Base-by-base conservation (phyloP, 2,113 vertebrate species). In the Hystrix cristata region DNA sequence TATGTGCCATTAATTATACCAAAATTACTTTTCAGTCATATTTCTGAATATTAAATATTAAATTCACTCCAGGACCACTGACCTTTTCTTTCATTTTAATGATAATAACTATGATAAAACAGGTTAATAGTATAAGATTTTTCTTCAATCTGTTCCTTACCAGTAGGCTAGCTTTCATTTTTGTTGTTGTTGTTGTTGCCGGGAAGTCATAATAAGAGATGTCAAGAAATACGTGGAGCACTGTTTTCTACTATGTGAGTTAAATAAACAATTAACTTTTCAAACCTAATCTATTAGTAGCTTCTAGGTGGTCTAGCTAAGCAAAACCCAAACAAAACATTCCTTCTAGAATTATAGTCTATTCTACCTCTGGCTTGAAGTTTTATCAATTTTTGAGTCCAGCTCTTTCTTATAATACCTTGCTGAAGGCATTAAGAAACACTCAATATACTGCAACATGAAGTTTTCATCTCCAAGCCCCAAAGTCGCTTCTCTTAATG, bases 401-500 rank as follows among this genome's bases (percentile, higher is more conserved):
- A 83, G 90, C 16, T 93, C 9, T 88, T 94, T 96, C 46, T 88
- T 85, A 64, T 31, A 48, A 64, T 31, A 48, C 19, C 11, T 94
- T 91, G 10, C 29, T 88, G 62, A 84, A 94, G 65, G 21, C 5
- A 74, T 55, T 94, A 85, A 94, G 88, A 46, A 51, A 53, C 4
- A 38, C 1, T 74, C 9, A 38, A 91, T 43, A 91, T 27, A 80
- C 5, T 87, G 34, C 1, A 67, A 21, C 9, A 60, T 55, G 55
- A 23, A 83, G n/a, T 79, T 95, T 93, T 78, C 15, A 62, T 72
- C 34, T 76, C 6, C 43, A 83, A 87, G 7, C 4, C 16, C 64
- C 57, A 65, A 3, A 69, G 71, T 84, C 65, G 65, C 27, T 19
- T 90, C 59, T 79, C 16, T 80, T 83, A 46, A 94, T 87, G 27